Percentiles rank a stretch among this genome's conserved stretches.
These are phyloP conservation scores for Temnothorax unifasciatus DNA, from an alignment of 2,888 invertebrate species.

Conservation along the genomic window DNA sequence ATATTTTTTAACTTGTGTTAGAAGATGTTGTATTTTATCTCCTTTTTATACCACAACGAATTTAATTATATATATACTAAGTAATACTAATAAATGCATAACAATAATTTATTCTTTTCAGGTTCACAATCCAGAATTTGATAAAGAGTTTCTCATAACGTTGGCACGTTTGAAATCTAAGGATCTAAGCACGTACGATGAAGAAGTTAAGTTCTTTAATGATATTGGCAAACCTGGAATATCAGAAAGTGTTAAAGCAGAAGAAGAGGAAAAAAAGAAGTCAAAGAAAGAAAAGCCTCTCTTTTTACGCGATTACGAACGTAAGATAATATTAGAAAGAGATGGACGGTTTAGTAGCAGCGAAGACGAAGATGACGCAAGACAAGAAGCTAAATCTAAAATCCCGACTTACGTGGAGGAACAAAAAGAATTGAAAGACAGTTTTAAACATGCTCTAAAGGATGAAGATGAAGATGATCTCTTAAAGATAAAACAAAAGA, in stretches of 20 bases:
- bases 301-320: slow-evolving; percentile 93
- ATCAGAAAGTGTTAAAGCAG: not conserved
- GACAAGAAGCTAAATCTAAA: slow-evolving; percentile 73
- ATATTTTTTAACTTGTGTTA: not conserved
- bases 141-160: slow-evolving; percentile 95
- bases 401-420: slow-evolving; percentile 90
- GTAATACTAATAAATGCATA: slow-evolving; percentile 15
- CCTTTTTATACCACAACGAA: not conserved
- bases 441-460: slow-evolving; percentile 88
- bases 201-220: slow-evolving; percentile 91
- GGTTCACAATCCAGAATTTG: slow-evolving; percentile 88
- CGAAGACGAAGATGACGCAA: slow-evolving; percentile 80
- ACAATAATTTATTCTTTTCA: slow-evolving; percentile 73
- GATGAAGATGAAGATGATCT: slow-evolving; percentile 87
- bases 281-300: slow-evolving; percentile 88
- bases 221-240: slow-evolving; percentile 56
- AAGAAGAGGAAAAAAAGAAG: slow-evolving; percentile 74
- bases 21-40: slow-evolving; percentile 4
- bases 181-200: slow-evolving; percentile 96
- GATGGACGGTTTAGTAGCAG: slow-evolving; percentile 87
- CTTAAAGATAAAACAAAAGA: slow-evolving; percentile 81
- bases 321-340: slow-evolving; percentile 91
- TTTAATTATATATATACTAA: slow-evolving; percentile 12
- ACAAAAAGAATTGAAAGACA: slow-evolving; percentile 89
- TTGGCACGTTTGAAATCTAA: slow-evolving; percentile 94